Conservation (phyloP, 2,113 vertebrate genomes). For the Poicephalus meyeri region DNA sequence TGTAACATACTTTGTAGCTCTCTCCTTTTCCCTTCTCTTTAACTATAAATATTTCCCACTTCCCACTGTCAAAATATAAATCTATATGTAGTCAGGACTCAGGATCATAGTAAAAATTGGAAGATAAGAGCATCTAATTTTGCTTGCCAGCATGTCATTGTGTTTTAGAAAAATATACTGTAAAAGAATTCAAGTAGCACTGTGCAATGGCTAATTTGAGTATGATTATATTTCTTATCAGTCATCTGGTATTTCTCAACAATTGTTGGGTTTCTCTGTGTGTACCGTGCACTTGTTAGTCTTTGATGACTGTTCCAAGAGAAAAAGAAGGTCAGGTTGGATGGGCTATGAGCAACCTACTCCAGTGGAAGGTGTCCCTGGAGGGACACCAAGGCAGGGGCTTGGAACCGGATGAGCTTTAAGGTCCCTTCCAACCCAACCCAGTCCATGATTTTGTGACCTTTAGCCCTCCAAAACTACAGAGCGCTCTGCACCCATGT, state of each 20-base stretch:
- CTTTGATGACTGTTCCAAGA: not conserved
- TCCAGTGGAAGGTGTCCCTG: not conserved
- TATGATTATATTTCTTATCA: not conserved
- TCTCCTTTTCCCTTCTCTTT: not conserved
- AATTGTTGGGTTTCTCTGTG: not conserved
- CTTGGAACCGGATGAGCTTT: not conserved
- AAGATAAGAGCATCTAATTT: not conserved
- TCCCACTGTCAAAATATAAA: not conserved
- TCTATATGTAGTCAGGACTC: not conserved
- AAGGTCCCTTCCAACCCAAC: not conserved
- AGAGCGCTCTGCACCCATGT: not conserved
- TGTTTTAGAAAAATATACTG: not conserved
- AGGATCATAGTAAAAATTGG: not conserved
- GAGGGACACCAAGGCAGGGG: not conserved
- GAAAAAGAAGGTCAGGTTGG: not conserved
- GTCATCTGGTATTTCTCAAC: not conserved
- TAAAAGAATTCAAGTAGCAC: not conserved
- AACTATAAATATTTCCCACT: slow-evolving; percentile 14
- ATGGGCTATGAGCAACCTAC: not conserved
- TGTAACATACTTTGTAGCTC: not conserved
- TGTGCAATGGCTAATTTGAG: not conserved
- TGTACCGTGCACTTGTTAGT: not conserved
- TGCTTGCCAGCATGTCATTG: not conserved
- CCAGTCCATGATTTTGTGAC: not conserved
- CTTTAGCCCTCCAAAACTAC: not conserved